Percentiles rank a stretch among this genome's conserved stretches.
These are phyloP conservation scores for Lepidostoma basale DNA, from an alignment of 1,140 invertebrate species.

Conservation along the genomic window DNA sequence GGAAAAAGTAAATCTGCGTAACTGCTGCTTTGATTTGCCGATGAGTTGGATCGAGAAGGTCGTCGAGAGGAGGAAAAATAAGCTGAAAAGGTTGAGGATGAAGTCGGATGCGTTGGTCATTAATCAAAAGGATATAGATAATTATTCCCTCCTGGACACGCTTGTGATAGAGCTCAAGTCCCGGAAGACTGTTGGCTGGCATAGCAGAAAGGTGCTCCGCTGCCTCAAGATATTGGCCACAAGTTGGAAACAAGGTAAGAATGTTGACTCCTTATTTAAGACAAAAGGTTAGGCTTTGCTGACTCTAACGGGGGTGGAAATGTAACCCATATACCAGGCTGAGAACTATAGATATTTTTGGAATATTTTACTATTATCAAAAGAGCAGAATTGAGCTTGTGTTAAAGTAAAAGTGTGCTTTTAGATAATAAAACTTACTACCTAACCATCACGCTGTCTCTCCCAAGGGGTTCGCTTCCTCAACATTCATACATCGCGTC, in stretches of 20 bases:
- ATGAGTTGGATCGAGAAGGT: slow-evolving; percentile 10
- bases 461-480: no score
- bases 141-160: slow-evolving; percentile 21
- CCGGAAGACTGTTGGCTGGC: background rate
- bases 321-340: no score
- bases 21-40: slow-evolving; percentile 23
- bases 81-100: slow-evolving; percentile 23
- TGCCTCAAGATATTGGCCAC: slow-evolving; percentile 19
- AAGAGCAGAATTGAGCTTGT: no score
- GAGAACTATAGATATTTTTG: no score
- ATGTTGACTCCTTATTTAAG: no score
- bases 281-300: no score
- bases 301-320: no score
- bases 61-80: slow-evolving; percentile 16
- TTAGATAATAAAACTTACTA: no score
- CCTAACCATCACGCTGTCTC: no score
- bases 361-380: no score
- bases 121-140: background rate
- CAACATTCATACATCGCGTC: no score
- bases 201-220: background rate
- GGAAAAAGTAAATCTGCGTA: slow-evolving; percentile 1
- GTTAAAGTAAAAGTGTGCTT: no score
- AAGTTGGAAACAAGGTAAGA: slow-evolving; percentile 27
- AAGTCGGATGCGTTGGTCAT: slow-evolving; percentile 8
- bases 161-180: background rate